Evolutionary conservation across 2,797 vertebrate genomes (phyloP).

Genomic region (Melanotaenia pygmaea): DNA sequence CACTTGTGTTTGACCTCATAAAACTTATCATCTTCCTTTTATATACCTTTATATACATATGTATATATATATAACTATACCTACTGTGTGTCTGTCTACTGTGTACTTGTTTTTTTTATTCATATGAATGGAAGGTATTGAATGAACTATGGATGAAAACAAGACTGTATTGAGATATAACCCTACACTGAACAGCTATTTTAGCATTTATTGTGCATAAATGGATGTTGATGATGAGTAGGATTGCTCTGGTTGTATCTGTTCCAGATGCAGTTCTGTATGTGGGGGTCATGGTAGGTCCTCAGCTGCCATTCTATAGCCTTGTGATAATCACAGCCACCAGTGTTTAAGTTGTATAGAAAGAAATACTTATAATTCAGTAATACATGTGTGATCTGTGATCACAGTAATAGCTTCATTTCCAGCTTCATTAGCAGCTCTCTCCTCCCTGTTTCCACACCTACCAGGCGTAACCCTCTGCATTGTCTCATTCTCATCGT

Average conservation of each 20-base stretch:
- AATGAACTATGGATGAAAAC: neutral
- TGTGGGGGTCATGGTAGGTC: slow-evolving; percentile 19
- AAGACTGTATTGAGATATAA: neutral
- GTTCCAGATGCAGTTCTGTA: neutral
- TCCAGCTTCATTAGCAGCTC: slow-evolving; percentile 50
- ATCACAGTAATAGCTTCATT: slow-evolving; percentile 59
- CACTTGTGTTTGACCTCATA: slow-evolving; percentile 97
- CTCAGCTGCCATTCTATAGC: slow-evolving; percentile 3
- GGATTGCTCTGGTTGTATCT: neutral
- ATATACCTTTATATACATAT: neutral
- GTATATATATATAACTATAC: neutral
- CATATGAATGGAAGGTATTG: slow-evolving; percentile 5
- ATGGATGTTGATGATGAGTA: neutral
- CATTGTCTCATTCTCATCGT: slow-evolving; percentile 23
- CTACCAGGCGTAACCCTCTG: slow-evolving; percentile 31
- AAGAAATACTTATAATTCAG: slow-evolving; percentile 38
- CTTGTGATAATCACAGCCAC: slow-evolving; percentile 20
- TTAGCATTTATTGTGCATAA: slow-evolving; percentile 10
- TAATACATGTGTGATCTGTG: slow-evolving; percentile 51
- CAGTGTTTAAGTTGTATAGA: slow-evolving; percentile 42
- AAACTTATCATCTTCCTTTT: slow-evolving; percentile 76
- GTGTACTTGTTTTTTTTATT: neutral
- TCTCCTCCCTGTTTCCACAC: slow-evolving; percentile 47
- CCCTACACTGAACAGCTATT: slow-evolving; percentile 13
- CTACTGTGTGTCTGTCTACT: neutral